Conservation (phyloP, 2,888 invertebrate genomes). For the Lasioglossum oenotherae region DNA sequence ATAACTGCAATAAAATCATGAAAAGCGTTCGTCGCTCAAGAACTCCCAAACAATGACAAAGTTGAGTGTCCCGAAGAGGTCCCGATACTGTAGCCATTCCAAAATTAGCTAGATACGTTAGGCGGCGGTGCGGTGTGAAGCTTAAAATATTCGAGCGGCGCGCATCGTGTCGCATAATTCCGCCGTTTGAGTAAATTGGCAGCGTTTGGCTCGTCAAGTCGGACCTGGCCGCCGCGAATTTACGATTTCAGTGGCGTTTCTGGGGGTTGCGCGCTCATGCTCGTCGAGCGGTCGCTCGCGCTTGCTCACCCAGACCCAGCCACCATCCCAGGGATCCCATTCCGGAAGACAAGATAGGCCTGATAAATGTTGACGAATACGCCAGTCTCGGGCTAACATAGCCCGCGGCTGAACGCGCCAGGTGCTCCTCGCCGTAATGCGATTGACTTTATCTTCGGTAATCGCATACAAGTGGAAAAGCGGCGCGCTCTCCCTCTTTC, state of each 20-base stretch:
- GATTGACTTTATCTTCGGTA: slow-evolving; percentile 62
- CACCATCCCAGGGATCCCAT: slow-evolving; percentile 40
- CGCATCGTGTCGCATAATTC: slow-evolving; percentile 52
- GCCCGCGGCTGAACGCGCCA: slow-evolving; percentile 24
- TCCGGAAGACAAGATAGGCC: slow-evolving; percentile 47
- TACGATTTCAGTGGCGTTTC: slow-evolving; percentile 43
- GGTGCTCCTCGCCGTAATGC: slow-evolving; percentile 49
- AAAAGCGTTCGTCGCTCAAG: background rate
- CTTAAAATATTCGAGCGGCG: slow-evolving; percentile 46
- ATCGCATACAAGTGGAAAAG: slow-evolving; percentile 40
- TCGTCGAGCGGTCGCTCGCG: background rate
- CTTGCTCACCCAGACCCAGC: background rate
- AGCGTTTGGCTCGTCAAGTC: slow-evolving; percentile 51
- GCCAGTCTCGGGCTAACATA: slow-evolving; percentile 18
- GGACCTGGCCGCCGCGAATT: slow-evolving; percentile 30
- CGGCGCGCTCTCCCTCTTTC: background rate
- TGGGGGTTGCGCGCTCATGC: background rate
- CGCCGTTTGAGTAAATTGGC: slow-evolving; percentile 56
- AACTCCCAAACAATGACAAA: background rate
- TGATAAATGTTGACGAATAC: slow-evolving; percentile 59
- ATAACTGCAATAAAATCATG: background rate
- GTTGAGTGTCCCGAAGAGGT: background rate
- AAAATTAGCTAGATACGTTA: slow-evolving; percentile 32
- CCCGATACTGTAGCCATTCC: slow-evolving; percentile 22
- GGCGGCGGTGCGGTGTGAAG: slow-evolving; percentile 15